phyloP scores from a whole-genome alignment of 2,113 vertebrate genomes.

The Clarias magur region DNA sequence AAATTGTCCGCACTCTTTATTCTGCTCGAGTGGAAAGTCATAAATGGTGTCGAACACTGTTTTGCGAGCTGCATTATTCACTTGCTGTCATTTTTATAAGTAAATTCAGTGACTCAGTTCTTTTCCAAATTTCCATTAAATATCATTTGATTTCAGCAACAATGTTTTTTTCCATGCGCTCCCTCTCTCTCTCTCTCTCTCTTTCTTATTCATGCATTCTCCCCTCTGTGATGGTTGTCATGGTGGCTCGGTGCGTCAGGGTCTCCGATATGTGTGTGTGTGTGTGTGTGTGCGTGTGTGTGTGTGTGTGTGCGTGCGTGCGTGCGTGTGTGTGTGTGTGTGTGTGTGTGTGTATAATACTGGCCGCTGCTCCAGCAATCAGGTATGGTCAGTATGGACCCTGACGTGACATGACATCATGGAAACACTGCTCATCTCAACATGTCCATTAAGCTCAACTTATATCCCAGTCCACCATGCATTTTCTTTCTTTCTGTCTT shows the following conservation, averaged over 20 bases:
- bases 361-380: conserved; percentile 40
- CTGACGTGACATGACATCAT: conserved; percentile 53
- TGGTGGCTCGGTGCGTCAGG: conserved; percentile 46
- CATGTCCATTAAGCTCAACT: conserved; percentile 10
- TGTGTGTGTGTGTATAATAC: not conserved
- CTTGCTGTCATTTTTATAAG: not conserved
- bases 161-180: not conserved
- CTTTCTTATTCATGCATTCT: conserved; percentile 49
- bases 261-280: conserved; percentile 6
- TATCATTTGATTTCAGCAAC: not conserved
- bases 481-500: not conserved
- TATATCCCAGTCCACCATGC: not conserved
- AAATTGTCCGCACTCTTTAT: not conserved
- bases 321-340: not conserved
- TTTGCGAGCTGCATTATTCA: not conserved
- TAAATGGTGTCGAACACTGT: not conserved
- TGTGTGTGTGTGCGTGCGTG: not conserved
- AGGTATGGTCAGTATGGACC: conserved; percentile 46
- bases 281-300: not conserved
- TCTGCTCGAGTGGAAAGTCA: not conserved
- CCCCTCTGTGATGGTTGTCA: conserved; percentile 51
- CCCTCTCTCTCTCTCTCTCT: not conserved
- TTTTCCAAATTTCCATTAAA: not conserved
- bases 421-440: conserved; percentile 41
- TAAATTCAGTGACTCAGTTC: not conserved